Conservation (phyloP, 1,140 invertebrate species). For the Diorhabda sublineata region DNA sequence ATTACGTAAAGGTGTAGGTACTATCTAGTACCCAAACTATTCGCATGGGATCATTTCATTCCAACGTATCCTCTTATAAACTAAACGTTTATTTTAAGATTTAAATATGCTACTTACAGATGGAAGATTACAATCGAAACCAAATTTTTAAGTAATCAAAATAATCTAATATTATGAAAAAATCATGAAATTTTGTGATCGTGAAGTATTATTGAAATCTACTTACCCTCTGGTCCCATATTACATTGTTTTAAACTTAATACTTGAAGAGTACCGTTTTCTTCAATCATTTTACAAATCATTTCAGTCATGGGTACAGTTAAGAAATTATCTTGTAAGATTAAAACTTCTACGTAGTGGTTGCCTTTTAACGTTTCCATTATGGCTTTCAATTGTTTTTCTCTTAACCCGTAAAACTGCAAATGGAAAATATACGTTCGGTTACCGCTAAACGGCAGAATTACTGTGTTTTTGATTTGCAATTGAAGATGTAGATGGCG, state of each 20-base stretch:
- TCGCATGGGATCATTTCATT: no score
- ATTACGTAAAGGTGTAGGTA: no score
- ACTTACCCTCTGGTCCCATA: constrained; percentile 45
- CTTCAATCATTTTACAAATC: constrained; percentile 47
- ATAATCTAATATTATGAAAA: no score
- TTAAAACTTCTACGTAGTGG: constrained; percentile 43
- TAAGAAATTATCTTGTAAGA: constrained; percentile 49
- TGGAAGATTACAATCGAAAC: no score
- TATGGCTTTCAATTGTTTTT: constrained; percentile 47
- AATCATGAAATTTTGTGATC: no score
- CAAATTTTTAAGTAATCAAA: no score
- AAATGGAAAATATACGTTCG: constrained; percentile 7
- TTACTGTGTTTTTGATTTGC: not conserved
- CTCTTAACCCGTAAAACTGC: constrained; percentile 49
- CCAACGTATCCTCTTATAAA: no score
- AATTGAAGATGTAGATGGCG: not conserved
- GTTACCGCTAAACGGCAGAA: not conserved
- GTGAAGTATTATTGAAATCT: not conserved
- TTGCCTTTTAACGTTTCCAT: constrained; percentile 46
- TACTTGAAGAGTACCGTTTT: constrained; percentile 44
- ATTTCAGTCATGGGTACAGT: constrained; percentile 46
- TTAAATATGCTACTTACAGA: no score
- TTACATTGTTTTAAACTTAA: constrained; percentile 49
- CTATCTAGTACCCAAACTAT: no score
- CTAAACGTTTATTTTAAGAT: no score